Percentiles rank a stretch among this genome's conserved stretches.
Conservation (phyloP, 2,888 invertebrate species). For the Axea sp. region DNA sequence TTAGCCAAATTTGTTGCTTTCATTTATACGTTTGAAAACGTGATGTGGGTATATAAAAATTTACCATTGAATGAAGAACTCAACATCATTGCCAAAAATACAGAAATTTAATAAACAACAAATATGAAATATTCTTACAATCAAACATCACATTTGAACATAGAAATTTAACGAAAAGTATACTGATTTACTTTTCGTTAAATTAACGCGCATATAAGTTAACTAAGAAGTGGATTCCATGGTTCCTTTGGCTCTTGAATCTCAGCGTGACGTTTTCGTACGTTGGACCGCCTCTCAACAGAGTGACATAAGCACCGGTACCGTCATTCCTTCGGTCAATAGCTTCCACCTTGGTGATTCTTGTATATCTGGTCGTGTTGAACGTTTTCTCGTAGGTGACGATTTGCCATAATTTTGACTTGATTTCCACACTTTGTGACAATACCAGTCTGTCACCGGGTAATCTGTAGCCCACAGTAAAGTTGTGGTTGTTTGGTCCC, state of each 20-base stretch:
- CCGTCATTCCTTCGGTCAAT: constrained; percentile 79
- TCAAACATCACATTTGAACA: too few relatives aligned
- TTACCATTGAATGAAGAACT: too few relatives aligned
- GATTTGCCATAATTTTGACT: constrained; percentile 69
- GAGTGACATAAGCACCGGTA: constrained; percentile 78
- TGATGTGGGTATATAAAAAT: too few relatives aligned
- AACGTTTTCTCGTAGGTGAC: constrained; percentile 66
- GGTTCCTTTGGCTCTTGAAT: constrained; percentile 78
- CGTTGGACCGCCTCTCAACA: constrained; percentile 76
- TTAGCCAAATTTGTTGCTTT: too few relatives aligned
- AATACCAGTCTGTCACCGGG: constrained; percentile 67
- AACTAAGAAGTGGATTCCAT: constrained; percentile 77
- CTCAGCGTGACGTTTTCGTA: constrained; percentile 71
- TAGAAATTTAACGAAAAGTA: too few relatives aligned
- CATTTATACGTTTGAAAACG: too few relatives aligned
- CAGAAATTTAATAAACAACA: too few relatives aligned
- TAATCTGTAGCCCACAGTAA: constrained; percentile 67
- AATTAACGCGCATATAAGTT: constrained; percentile 75
- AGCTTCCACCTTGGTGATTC: constrained; percentile 77
- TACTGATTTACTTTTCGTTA: too few relatives aligned
- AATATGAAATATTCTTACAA: too few relatives aligned
- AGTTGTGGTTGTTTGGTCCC: too few relatives aligned
- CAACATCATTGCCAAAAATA: too few relatives aligned
- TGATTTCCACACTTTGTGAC: constrained; percentile 66
- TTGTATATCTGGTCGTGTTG: constrained; percentile 64